phyloP scores from a whole-genome alignment of 1,140 invertebrate genomes.

The Samia ricini region DNA sequence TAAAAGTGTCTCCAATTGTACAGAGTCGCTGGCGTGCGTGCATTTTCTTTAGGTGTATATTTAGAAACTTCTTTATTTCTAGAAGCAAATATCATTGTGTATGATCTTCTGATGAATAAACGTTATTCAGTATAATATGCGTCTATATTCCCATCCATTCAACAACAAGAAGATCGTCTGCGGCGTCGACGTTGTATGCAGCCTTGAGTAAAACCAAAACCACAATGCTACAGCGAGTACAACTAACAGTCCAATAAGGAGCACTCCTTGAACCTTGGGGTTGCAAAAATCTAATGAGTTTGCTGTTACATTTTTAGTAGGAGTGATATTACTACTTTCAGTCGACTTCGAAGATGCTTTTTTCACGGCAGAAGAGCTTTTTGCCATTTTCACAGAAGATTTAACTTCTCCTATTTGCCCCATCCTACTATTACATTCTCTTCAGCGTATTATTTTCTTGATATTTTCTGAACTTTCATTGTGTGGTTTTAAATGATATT shows the following conservation, averaged over 20 bases:
- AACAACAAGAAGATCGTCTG: conserved; percentile 31
- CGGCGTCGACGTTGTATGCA: conserved; percentile 38
- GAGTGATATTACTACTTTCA: neutral
- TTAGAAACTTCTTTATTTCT: neutral
- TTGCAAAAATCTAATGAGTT: conserved; percentile 34
- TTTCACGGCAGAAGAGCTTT: conserved; percentile 31
- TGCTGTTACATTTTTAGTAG: conserved; percentile 9
- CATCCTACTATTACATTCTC: conserved; percentile 25
- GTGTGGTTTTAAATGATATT: neutral
- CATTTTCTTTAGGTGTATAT: neutral
- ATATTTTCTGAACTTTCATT: neutral
- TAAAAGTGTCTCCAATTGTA: neutral
- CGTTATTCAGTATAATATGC: neutral
- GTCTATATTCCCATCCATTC: neutral
- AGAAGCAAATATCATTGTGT: neutral
- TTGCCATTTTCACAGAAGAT: conserved; percentile 38
- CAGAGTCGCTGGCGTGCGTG: neutral
- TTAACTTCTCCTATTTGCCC: conserved; percentile 36
- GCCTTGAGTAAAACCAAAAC: conserved; percentile 43
- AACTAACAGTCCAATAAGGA: conserved; percentile 43
- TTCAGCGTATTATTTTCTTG: conserved; percentile 9
- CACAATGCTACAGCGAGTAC: conserved; percentile 44
- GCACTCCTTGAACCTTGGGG: conserved; percentile 45
- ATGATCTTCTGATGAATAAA: neutral
- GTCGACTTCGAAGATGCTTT: conserved; percentile 21